These are phyloP conservation scores for Rhyacichthys aspro DNA, from an alignment of 2,797 vertebrate genomes.

Conservation along the genomic window DNA sequence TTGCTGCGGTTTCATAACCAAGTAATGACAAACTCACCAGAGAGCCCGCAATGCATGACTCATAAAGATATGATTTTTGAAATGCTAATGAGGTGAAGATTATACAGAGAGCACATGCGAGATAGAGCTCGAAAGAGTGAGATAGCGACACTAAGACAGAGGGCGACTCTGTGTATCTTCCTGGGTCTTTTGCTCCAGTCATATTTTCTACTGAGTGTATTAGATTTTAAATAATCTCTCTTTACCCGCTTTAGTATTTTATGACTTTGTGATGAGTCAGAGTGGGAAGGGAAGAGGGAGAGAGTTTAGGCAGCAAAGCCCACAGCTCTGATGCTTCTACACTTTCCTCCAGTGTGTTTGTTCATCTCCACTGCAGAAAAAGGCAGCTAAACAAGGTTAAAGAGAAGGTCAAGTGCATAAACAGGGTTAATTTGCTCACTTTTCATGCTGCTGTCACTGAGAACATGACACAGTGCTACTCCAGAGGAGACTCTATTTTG, in stretches of 20 bases:
- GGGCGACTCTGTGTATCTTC: constrained; percentile 36
- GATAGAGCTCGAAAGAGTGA: constrained; percentile 49
- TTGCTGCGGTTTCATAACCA: constrained; percentile 62
- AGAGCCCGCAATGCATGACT: constrained; percentile 67
- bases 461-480: constrained; percentile 36
- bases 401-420: constrained; percentile 69
- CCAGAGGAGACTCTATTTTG: constrained; percentile 42
- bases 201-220: constrained; percentile 47
- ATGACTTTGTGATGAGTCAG: constrained; percentile 70
- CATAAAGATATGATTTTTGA: constrained; percentile 74
- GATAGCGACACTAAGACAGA: constrained; percentile 57
- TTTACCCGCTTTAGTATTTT: constrained; percentile 62
- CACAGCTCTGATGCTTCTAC: constrained; percentile 46
- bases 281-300: constrained; percentile 16
- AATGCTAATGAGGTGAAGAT: constrained; percentile 75
- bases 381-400: constrained; percentile 71
- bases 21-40: constrained; percentile 67
- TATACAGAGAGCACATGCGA: constrained; percentile 61
- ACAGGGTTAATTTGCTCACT: constrained; percentile 48
- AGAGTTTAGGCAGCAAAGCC: constrained; percentile 48
- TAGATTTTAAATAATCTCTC: constrained; percentile 68
- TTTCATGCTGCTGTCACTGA: constrained; percentile 33
- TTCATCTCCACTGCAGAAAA: constrained; percentile 44
- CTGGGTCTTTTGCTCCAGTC: constrained; percentile 39
- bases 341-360: constrained; percentile 23